Evolutionary conservation across 2,797 vertebrate genomes (phyloP), one percentile per base, ranked within the genome.

Genomic region (Mycteria americana): DNA sequence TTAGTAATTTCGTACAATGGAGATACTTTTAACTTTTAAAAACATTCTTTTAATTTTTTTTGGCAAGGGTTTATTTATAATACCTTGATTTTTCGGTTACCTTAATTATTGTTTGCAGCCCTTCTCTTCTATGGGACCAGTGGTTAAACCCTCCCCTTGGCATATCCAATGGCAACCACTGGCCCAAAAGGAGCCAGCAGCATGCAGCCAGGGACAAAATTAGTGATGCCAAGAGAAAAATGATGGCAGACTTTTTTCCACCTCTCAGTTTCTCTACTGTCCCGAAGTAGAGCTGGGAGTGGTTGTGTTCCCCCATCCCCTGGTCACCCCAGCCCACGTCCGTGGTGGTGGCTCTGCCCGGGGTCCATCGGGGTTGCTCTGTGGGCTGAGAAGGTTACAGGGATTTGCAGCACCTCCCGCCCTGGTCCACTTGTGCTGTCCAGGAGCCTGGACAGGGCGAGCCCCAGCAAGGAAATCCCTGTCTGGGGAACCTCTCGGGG

Each of bases 321-420:
- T 76, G 0, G 0, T 39, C 37, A 39, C 10, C 10, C 10, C 7
- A 64, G 43, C 13, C 28, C 33, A 43, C 0, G 2, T 10, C 18
- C 3, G 2, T 1, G 2, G 27, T 21, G 48, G 64, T 54, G 27
- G 57, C 18, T 82, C 8, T 46, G 35, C 23, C 56, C 3, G 5
- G 35, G 12, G 21, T 63, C 64, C 8, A 6, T 43, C 4, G 0
- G 19, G 31, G 43, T 25, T 79, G 35, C 18, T 64, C 33, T 48
- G 35, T 57, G 57, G 35, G 57, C 56, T 50, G 31, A 41, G 18
- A 33, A 9, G 5, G 12, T 53, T 46, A 46, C 51, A 46, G n/a
- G 24, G 59, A 39, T 46, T 46, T n/a, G 30, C 37, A 73, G n/a
- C 13, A 51, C 11, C 57, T 83, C 72, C 27, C 4, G 3, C 27